phyloP scores from a whole-genome alignment of 2,113 vertebrate genomes.

The Calypte anna region DNA sequence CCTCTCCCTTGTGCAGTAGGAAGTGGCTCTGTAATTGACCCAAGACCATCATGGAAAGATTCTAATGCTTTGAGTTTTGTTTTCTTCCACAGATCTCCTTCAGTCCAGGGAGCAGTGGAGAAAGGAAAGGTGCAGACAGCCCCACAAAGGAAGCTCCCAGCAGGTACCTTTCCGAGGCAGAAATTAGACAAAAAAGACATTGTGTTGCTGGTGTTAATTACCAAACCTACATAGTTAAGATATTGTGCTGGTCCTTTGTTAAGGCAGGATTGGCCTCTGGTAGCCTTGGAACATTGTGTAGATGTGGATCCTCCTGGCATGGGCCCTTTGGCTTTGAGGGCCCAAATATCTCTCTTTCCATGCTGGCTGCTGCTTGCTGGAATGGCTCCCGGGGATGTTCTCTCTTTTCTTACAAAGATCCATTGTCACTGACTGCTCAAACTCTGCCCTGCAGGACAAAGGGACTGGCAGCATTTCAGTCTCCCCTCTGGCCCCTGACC shows the following conservation, averaged over 20 bases:
- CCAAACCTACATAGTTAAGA: background rate
- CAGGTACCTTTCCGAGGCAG: background rate
- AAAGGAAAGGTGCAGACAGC: background rate
- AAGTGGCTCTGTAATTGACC: background rate
- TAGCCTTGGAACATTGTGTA: background rate
- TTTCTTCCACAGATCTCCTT: background rate
- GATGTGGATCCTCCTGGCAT: background rate
- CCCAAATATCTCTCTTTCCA: background rate
- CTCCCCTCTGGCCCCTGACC: background rate
- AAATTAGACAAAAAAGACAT: background rate
- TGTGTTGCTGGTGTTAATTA: background rate
- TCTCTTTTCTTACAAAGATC: background rate
- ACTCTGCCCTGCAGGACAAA: background rate
- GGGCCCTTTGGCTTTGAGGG: background rate
- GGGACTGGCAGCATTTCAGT: background rate
- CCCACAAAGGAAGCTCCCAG: background rate
- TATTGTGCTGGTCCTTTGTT: accelerated
- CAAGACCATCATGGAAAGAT: background rate
- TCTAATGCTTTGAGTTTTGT: background rate
- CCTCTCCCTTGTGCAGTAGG: background rate
- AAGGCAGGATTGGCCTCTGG: background rate
- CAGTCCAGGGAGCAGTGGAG: background rate
- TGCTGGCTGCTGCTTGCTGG: background rate
- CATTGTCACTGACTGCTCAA: background rate
- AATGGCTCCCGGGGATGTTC: background rate